A percentile compares a stretch with the other conserved stretches of the same genome.
phyloP scores from a whole-genome alignment of 2,113 vertebrate species.

The Otocyon megalotis region DNA sequence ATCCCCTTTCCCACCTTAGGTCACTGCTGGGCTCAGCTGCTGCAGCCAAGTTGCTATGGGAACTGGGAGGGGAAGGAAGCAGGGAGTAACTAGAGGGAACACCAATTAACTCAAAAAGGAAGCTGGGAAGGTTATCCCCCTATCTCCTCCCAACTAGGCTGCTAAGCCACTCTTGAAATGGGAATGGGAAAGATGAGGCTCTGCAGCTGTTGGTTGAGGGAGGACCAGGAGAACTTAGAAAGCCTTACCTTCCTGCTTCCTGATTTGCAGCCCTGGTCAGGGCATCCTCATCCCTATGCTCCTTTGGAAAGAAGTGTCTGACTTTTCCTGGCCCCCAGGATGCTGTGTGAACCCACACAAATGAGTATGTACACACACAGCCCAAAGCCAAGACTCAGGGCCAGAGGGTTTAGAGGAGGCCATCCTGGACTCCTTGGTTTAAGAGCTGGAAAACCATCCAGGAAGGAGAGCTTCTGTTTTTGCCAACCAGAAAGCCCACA shows the following conservation, averaged over 20 bases:
- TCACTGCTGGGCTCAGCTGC: constrained; percentile 66
- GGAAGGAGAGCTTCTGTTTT: constrained; percentile 46
- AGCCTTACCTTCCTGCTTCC: neutral
- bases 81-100: constrained; percentile 74
- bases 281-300: neutral
- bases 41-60: constrained; percentile 80
- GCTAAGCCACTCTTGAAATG: constrained; percentile 54
- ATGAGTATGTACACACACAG: neutral
- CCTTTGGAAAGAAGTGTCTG: constrained; percentile 25
- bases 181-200: neutral
- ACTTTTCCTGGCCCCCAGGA: neutral
- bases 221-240: neutral
- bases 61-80: constrained; percentile 73
- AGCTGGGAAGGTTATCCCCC: constrained; percentile 58
- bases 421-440: neutral
- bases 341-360: neutral
- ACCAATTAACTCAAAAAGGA: constrained; percentile 81
- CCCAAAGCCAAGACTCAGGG: neutral
- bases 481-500: constrained; percentile 44
- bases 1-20: constrained; percentile 35
- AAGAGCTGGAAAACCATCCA: neutral
- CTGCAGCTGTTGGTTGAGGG: constrained; percentile 34
- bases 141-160: constrained; percentile 31
- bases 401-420: neutral
- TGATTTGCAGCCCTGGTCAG: neutral